A percentile compares a stretch with the other conserved stretches of the same genome.
Conservation (phyloP, 2,113 vertebrate species). For the Hemiprocne comata region DNA sequence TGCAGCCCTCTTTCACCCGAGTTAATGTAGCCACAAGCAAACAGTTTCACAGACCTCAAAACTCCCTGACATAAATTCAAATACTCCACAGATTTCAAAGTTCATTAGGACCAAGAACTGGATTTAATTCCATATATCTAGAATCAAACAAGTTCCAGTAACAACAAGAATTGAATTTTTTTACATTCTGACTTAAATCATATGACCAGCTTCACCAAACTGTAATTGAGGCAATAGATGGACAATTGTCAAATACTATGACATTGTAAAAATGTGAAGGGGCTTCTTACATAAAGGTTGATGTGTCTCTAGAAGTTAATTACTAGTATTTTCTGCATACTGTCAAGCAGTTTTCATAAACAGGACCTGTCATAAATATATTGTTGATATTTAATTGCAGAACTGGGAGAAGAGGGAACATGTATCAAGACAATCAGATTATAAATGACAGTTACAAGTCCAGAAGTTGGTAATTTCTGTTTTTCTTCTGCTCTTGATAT, state of each 20-base stretch:
- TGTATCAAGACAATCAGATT: conserved; percentile 28
- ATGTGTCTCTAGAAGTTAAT: conserved; percentile 48
- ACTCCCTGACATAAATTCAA: conserved; percentile 16
- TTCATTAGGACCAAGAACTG: neutral
- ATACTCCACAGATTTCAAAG: neutral
- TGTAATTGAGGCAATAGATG: conserved; percentile 22
- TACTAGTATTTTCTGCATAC: conserved; percentile 45
- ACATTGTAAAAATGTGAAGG: conserved; percentile 39
- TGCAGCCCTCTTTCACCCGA: neutral
- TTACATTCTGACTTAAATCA: conserved; percentile 32
- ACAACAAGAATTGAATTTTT: conserved; percentile 41
- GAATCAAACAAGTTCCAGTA: conserved; percentile 38
- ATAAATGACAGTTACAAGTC: conserved; percentile 34
- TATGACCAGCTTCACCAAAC: neutral
- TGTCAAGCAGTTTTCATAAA: conserved; percentile 50
- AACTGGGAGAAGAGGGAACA: conserved; percentile 41
- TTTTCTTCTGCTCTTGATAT: conserved; percentile 7
- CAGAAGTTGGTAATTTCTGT: neutral
- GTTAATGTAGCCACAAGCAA: conserved; percentile 10
- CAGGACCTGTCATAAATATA: neutral
- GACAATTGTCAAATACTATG: conserved; percentile 5
- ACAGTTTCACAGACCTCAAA: neutral
- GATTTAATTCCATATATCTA: neutral
- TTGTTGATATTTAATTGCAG: conserved; percentile 37
- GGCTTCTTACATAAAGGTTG: conserved; percentile 15